Evolutionary conservation across 1,140 invertebrate species (phyloP).

Genomic region (Eufriesea mexicana): DNA sequence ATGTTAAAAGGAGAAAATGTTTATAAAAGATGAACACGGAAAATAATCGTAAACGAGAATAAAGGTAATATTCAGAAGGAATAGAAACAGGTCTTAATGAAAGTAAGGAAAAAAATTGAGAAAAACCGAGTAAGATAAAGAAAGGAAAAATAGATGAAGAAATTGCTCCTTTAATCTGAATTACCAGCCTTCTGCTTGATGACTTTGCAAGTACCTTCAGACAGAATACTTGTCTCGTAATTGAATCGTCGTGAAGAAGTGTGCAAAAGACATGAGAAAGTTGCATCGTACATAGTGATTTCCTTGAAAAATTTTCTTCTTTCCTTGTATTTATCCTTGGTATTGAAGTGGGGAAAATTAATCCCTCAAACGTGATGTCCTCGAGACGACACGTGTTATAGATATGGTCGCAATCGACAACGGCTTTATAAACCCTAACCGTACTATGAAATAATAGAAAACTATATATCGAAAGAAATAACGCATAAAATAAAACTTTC

Average conservation of each 20-base stretch:
- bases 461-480: neutral
- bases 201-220: conserved; percentile 1
- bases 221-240: conserved; percentile 34
- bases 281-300: neutral
- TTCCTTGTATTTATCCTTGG: conserved; percentile 23
- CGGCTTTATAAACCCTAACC: neutral
- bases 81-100: neutral
- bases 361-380: conserved; percentile 36
- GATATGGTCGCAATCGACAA: conserved; percentile 8
- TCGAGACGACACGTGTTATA: conserved; percentile 33
- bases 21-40: neutral
- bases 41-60: neutral
- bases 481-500: neutral
- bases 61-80: neutral
- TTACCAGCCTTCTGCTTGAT: conserved; percentile 2
- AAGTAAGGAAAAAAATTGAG: neutral
- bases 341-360: conserved; percentile 6
- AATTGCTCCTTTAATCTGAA: neutral
- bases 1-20: neutral
- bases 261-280: neutral
- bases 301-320: conserved; percentile 27
- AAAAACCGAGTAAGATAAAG: neutral
- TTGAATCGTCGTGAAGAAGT: conserved; percentile 42
- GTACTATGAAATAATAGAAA: conserved; percentile 3
- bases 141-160: neutral